Evolutionary conservation across 2,797 vertebrate genomes (phyloP).

Genomic region (Gymnodraco acuticeps): DNA sequence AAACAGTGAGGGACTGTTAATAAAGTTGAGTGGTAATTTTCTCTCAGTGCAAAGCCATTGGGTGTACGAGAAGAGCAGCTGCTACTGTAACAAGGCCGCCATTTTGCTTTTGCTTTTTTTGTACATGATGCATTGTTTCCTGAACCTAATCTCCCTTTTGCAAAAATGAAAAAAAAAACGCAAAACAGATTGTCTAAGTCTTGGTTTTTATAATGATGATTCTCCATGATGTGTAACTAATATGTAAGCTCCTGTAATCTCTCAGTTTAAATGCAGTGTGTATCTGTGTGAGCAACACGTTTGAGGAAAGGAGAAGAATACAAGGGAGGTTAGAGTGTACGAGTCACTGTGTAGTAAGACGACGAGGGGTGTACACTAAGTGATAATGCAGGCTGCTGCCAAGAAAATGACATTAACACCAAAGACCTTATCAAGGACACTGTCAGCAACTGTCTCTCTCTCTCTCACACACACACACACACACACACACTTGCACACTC

Average conservation of each 20-base stretch:
- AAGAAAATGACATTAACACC: conserved; percentile 76
- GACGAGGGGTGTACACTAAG: conserved; percentile 45
- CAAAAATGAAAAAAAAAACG: conserved; percentile 13
- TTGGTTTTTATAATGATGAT: conserved; percentile 28
- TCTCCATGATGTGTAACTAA: conserved; percentile 44
- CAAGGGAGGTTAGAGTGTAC: conserved; percentile 23
- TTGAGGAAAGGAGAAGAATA: conserved; percentile 2
- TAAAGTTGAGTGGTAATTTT: conserved; percentile 14
- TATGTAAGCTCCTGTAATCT: conserved; percentile 38
- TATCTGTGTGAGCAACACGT: conserved; percentile 5
- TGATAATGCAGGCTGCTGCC: conserved; percentile 61
- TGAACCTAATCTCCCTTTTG: conserved; percentile 28
- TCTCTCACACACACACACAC: conserved; percentile 5
- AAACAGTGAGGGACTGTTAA: neutral
- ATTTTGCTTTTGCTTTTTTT: conserved; percentile 12
- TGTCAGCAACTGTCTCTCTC: conserved; percentile 59
- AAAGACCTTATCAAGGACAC: conserved; percentile 71
- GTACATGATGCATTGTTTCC: conserved; percentile 12
- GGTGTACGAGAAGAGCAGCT: conserved; percentile 6
- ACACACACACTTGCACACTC: conserved; percentile 7
- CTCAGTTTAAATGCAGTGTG: conserved; percentile 20
- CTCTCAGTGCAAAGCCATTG: neutral
- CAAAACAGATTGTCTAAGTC: conserved; percentile 17
- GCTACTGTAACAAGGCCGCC: conserved; percentile 1
- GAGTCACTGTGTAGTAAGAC: conserved; percentile 31